Base-by-base conservation (phyloP, 2,888 invertebrate species). In the Leucophenga maculata region DNA sequence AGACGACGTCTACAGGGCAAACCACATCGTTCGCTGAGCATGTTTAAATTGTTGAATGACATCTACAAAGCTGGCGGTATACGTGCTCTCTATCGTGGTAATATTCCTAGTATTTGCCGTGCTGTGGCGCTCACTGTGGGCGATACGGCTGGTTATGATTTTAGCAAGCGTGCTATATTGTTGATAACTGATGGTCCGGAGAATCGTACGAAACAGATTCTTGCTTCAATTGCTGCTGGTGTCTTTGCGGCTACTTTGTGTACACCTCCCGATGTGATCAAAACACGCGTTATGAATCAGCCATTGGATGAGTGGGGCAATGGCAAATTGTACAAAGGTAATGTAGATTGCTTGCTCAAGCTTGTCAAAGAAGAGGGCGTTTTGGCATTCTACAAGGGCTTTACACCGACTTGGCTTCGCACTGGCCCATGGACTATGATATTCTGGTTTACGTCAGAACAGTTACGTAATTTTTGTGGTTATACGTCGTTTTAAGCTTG, bases 271-370 rank as follows among this genome's bases (percentile, higher is more conserved):
- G 97, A 97, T 88, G 96, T 97, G 0, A 91, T 97, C 8, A 97
- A 97, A 88, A 96, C 97, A 0, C 89, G 97, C 72, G 91, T 97
- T 8, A 97, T 97, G 97, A 97, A 94, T 89, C 96, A 94, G 86
- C 94, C 94, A 0, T 92, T 67, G 0, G 77, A 72, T 26, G 65
- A 70, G 0, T 50, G 44, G 0, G 78, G 77, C 2, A 59, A 60
- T 1, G 77, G 75, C 1, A 4, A 72, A 14, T 75, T 73, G 32
- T 78, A 77, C n/a, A 74, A 67, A 18, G 59, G 72, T 8, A 64
- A 70, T 0, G 22, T 72, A 0, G 77, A 78, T 13, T 77, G 78
- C 3, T 65, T 74, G 2, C 26, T 3, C 1, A 73, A 72, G 11
- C 66, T 74, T 14, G 44, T 75, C 0, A 60, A 11, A 3, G 54